Base-by-base conservation (phyloP, 2,797 vertebrate genomes). In the Gallinago nigripennis region DNA sequence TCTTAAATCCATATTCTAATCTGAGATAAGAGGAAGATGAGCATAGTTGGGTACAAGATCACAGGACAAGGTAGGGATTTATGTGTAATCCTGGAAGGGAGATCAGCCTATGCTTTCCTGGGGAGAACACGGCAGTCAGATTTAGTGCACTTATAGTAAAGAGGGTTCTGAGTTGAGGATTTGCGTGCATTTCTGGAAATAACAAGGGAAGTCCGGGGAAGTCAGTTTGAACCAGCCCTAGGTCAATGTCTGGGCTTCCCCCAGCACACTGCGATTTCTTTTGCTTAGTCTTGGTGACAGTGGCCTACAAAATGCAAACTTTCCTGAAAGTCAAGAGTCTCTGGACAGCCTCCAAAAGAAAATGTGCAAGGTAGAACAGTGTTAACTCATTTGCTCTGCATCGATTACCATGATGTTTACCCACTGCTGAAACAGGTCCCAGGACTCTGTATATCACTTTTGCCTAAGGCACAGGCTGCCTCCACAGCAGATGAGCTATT, bases 401-500 rank as follows among this genome's bases (percentile, higher is more conserved):
- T 41, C 56, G 33, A 65, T 90, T 66, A 80, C 58, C 45, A 14
- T 84, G 60, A 70, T 56, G 66, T 68, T 82, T 94, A 45, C 18
- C 60, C 9, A 19, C 2, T 3, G 30, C 64, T 85, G 68, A 53
- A 88, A 86, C 27, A 77, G 48, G 60, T 68, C 70, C 80, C 77
- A 82, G 58, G 51, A 60, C 58, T 66, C 72, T 1, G 0, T 82
- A 46, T 53, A 86, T 58, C 64, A 46, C 39, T 79, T 71, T 50
- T 80, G 54, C 80, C 88, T 69, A 77, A 84, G 61, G 60, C 14
- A 82, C 82, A 88, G 56, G 39, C 63, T 94, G 60, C 68, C 50
- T 92, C 20, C 17, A 46, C 41, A 73, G 72, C 68, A 72, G 56
- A 93, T 71, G 50, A 96, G 51, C 35, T 65, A 57, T 77, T 92